Conservation (phyloP, 1,140 invertebrate genomes). For the Trichonephila clavipes region DNA sequence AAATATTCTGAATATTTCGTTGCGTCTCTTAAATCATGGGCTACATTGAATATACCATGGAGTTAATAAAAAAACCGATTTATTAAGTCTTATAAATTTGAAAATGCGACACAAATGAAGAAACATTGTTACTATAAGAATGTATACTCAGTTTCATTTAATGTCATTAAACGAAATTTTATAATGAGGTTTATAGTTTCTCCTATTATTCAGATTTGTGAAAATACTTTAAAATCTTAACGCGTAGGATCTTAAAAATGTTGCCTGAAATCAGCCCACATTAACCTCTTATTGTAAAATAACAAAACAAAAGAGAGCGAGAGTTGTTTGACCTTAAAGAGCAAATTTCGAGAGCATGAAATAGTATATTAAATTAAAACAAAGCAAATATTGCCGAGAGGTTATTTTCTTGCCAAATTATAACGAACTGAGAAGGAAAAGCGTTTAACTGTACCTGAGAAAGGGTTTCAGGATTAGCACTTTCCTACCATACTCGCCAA, state of each 20-base stretch:
- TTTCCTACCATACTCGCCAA: neutral
- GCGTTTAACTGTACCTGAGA: neutral
- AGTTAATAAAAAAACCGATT: no score
- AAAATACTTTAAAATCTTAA: no score
- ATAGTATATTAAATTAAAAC: neutral
- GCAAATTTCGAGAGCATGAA: neutral
- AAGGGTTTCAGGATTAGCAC: neutral
- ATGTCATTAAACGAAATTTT: no score
- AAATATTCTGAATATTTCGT: no score
- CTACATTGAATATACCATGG: no score
- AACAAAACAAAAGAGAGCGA: conserved; percentile 3
- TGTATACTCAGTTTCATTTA: no score
- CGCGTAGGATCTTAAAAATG: neutral
- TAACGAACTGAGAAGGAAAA: neutral
- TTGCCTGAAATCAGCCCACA: neutral
- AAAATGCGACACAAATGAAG: no score
- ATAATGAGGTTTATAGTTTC: no score
- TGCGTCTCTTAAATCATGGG: no score
- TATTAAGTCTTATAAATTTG: no score
- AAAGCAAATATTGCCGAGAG: neutral
- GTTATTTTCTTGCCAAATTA: neutral
- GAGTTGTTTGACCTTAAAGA: conserved; percentile 27
- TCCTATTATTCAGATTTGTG: no score
- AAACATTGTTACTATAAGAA: no score
- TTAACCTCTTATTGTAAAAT: neutral